These are phyloP conservation scores for Ceratosolen solmsi DNA, from an alignment of 1,140 invertebrate species.

Conservation along the genomic window DNA sequence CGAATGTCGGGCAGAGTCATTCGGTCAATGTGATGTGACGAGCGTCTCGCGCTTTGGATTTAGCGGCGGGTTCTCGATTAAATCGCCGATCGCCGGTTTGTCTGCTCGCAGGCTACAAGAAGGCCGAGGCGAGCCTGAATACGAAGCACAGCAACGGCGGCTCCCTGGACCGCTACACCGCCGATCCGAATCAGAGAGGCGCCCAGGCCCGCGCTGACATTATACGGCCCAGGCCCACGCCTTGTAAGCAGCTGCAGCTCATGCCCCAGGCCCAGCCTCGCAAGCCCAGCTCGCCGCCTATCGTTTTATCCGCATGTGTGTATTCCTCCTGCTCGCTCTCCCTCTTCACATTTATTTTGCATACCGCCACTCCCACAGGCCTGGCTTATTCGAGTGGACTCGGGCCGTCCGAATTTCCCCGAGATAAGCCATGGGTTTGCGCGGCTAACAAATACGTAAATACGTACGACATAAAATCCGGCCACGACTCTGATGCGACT, in stretches of 20 bases:
- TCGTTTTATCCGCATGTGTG: slow-evolving; percentile 72
- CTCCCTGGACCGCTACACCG: slow-evolving; percentile 83
- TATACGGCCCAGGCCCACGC: slow-evolving; percentile 80
- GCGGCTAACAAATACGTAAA: no score
- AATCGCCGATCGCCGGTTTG: not conserved
- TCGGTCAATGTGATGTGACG: not conserved
- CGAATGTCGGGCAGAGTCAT: no score
- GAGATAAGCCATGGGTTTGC: no score
- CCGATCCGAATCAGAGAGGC: slow-evolving; percentile 84
- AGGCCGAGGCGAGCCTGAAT: slow-evolving; percentile 78
- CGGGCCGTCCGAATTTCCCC: no score
- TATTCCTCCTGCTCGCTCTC: slow-evolving; percentile 62
- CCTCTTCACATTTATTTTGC: no score
- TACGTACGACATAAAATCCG: no score
- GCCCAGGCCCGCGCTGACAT: slow-evolving; percentile 79
- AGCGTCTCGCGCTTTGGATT: not conserved
- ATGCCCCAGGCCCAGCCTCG: slow-evolving; percentile 42
- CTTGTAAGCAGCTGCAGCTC: slow-evolving; percentile 74
- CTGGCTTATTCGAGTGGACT: no score
- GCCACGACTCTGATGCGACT: no score
- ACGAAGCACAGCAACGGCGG: slow-evolving; percentile 78
- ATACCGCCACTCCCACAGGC: no score
- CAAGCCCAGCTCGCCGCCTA: slow-evolving; percentile 70
- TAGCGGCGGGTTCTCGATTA: not conserved
- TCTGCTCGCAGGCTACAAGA: slow-evolving; percentile 76